Conservation (phyloP, 2,888 invertebrate genomes). For the Archips xylosteana region DNA sequence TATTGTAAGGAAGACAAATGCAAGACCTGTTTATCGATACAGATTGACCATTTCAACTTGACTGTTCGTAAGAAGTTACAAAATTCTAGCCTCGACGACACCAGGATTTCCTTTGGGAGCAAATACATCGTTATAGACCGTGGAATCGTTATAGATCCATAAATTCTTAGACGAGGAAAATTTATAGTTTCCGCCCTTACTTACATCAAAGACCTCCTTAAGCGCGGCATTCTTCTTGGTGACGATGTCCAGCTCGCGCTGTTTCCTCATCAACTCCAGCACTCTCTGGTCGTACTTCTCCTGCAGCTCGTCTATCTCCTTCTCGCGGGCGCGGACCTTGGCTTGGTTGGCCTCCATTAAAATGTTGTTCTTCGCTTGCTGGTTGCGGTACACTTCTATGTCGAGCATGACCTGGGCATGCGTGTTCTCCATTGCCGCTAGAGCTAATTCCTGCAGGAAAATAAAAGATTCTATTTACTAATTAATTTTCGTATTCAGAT, state of each 20-base stretch:
- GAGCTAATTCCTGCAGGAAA: constrained; percentile 77
- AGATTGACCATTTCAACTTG: neutral
- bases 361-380: constrained; percentile 67
- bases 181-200: constrained; percentile 42
- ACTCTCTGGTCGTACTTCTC: constrained; percentile 66
- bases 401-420: constrained; percentile 85
- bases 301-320: constrained; percentile 66
- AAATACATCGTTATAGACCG: too few species aligned
- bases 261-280: constrained; percentile 67
- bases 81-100: too few species aligned
- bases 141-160: too few species aligned
- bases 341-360: constrained; percentile 63
- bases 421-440: constrained; percentile 84
- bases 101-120: too few species aligned
- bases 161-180: too few species aligned
- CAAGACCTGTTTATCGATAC: neutral
- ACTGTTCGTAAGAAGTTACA: neutral
- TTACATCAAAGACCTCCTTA: constrained; percentile 78
- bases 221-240: constrained; percentile 66
- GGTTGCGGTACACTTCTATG: constrained; percentile 82
- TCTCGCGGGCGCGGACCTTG: constrained; percentile 67
- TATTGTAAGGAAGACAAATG: too few species aligned
- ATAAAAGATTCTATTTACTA: neutral
- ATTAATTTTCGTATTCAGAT: too few species aligned
- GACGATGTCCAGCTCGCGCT: constrained; percentile 72